Evolutionary conservation across 2,888 invertebrate genomes (phyloP).

Genomic region (Rotaria sp.): DNA sequence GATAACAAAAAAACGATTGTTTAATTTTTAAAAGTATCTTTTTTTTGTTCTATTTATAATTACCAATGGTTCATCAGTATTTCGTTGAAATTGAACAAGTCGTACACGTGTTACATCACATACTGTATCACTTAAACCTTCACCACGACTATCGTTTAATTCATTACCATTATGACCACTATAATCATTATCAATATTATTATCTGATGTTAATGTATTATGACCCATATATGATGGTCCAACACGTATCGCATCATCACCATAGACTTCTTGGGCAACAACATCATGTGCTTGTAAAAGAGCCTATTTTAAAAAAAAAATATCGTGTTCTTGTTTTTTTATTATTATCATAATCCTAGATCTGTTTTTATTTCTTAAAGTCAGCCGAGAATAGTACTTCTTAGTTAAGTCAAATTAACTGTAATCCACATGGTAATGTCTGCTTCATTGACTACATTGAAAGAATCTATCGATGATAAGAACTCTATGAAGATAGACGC

Average conservation of each 20-base stretch:
- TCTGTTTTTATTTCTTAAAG: too few relatives aligned
- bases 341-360: too few relatives aligned
- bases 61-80: slow-evolving; percentile 99
- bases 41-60: slow-evolving; percentile 43
- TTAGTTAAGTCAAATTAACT: too few relatives aligned
- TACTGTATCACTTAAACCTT: slow-evolving; percentile 54
- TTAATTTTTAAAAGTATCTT: neutral
- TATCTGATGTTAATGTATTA: slow-evolving; percentile 40
- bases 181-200: slow-evolving; percentile 43
- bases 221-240: slow-evolving; percentile 49
- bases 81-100: slow-evolving; percentile 98
- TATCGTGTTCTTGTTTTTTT: too few relatives aligned
- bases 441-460: too few relatives aligned
- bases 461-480: too few relatives aligned
- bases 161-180: slow-evolving; percentile 52
- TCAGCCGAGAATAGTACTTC: too few relatives aligned
- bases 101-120: slow-evolving; percentile 86
- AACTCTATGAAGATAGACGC: too few relatives aligned
- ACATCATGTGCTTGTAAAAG: slow-evolving; percentile 97
- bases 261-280: slow-evolving; percentile 94
- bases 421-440: too few relatives aligned
- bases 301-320: slow-evolving; percentile 64
- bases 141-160: neutral
- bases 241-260: slow-evolving; percentile 85
- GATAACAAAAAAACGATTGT: neutral